Conservation (phyloP, 2,888 invertebrate genomes). For the Hartigia nigra region DNA sequence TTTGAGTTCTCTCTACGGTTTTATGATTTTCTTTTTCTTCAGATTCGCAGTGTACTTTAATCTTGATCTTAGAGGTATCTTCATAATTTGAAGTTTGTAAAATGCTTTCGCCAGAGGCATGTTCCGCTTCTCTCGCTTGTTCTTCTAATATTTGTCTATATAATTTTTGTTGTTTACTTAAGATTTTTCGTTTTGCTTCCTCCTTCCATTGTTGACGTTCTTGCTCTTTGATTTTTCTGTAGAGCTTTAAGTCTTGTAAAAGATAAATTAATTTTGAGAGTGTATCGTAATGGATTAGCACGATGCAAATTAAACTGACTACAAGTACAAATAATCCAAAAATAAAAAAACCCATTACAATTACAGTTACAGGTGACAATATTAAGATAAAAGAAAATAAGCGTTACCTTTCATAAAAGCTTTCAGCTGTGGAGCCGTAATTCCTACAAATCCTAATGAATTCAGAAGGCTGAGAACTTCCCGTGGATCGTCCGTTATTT, state of each 20-base stretch:
- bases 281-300: not conserved
- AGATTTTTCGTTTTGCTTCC: slow-evolving; percentile 51
- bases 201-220: slow-evolving; percentile 63
- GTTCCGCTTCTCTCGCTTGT: not conserved
- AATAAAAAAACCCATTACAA: not conserved
- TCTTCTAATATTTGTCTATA: slow-evolving; percentile 39
- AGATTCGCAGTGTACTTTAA: slow-evolving; percentile 39
- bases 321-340: not conserved
- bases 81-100: slow-evolving; percentile 11
- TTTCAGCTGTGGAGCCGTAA: slow-evolving; percentile 79
- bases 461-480: slow-evolving; percentile 81
- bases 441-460: slow-evolving; percentile 80
- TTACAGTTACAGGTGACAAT: not conserved
- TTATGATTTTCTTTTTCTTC: slow-evolving; percentile 35
- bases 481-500: slow-evolving; percentile 70
- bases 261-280: slow-evolving; percentile 11
- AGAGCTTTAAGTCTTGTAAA: slow-evolving; percentile 72
- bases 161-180: slow-evolving; percentile 41
- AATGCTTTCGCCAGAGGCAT: slow-evolving; percentile 21
- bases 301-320: not conserved
- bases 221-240: slow-evolving; percentile 70
- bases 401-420: slow-evolving; percentile 81
- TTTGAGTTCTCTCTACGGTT: not conserved
- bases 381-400: not conserved
- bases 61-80: slow-evolving; percentile 30